Evolutionary conservation across 1,140 invertebrate species (phyloP), one percentile per base, ranked within the genome.

Genomic region (Drosophila mayri): DNA sequence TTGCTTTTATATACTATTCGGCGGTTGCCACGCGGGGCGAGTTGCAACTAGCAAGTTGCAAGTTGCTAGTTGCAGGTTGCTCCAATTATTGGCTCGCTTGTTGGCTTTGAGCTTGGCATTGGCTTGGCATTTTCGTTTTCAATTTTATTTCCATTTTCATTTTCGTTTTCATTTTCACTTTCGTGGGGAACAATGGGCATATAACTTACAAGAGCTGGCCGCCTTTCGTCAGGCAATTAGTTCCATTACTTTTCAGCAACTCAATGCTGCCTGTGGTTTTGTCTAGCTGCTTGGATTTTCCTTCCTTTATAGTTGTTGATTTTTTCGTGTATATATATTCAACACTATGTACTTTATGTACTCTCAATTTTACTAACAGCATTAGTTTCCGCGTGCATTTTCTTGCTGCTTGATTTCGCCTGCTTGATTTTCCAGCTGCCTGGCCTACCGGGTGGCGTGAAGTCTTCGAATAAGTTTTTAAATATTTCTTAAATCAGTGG

Each of bases 91-190:
- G 41, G 55, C 65, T 14, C 18, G 80, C 73, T 66, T 37, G 79
- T 64, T 76, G 67, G 76, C 61, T 74, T 79, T 82, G 76, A 67
- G 82, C 78, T 86, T 85, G 85, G 85, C 85, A 85, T 90, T 88
- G 85, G 81, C 81, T 90, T 88, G 85, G 81, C 81, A 88, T 88
- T 83, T 82, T 82, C 79, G 72, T 81, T 90, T 90, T 65, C 61
- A 66, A 79, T 81, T 88, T 79, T 67, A 68, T 38, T 78, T 65
- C 62, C 41, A 79, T 81, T 88, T 88, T 54, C 49, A 52, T 88
- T 81, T 88, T 54, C 49, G 35, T 88, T 81, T 81, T 81, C 79
- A 79, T 81, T 88, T 90, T 79, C 71, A 68, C 50, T 79, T 68
- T 66, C 52, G 52, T 58, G 37, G 66, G 65, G 35, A 85, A 88